Conservation (phyloP, 2,113 vertebrate species). For the Misgurnus mizolepis region DNA sequence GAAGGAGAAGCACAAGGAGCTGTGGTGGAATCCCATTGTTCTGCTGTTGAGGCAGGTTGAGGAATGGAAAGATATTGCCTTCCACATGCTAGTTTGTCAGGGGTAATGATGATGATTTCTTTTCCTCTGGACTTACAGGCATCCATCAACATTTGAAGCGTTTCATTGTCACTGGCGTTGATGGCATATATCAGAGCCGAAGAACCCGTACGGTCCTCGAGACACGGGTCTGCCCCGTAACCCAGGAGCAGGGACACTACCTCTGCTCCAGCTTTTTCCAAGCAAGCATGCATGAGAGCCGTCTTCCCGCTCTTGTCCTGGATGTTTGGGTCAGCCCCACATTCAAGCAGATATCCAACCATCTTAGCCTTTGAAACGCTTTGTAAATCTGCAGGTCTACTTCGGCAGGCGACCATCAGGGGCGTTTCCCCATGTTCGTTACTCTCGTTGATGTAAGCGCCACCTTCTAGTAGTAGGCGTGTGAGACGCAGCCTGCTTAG, state of each 20-base stretch:
- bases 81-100: conserved; percentile 74
- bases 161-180: conserved; percentile 80
- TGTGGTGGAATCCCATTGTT: conserved; percentile 56
- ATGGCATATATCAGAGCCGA: conserved; percentile 87
- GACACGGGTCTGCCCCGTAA: conserved; percentile 81
- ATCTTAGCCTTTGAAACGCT: conserved; percentile 85
- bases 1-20: conserved; percentile 76
- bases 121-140: conserved; percentile 87
- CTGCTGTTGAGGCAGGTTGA: conserved; percentile 57
- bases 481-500: conserved; percentile 87
- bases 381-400: conserved; percentile 80
- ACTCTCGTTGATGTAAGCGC: conserved; percentile 91
- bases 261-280: conserved; percentile 78
- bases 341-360: conserved; percentile 89
- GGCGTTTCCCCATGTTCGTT: conserved; percentile 88
- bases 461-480: conserved; percentile 87
- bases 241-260: conserved; percentile 83
- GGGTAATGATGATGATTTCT: conserved; percentile 92
- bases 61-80: conserved; percentile 79
- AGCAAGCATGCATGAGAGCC: conserved; percentile 89
- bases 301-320: conserved; percentile 91
- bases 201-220: conserved; percentile 82
- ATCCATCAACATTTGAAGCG: conserved; percentile 82
- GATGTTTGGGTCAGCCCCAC: conserved; percentile 91
- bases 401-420: conserved; percentile 89